Evolutionary conservation across 2,888 invertebrate species (phyloP), one percentile per base, ranked within the genome.

Genomic region (Hydrotaea diabolus): DNA sequence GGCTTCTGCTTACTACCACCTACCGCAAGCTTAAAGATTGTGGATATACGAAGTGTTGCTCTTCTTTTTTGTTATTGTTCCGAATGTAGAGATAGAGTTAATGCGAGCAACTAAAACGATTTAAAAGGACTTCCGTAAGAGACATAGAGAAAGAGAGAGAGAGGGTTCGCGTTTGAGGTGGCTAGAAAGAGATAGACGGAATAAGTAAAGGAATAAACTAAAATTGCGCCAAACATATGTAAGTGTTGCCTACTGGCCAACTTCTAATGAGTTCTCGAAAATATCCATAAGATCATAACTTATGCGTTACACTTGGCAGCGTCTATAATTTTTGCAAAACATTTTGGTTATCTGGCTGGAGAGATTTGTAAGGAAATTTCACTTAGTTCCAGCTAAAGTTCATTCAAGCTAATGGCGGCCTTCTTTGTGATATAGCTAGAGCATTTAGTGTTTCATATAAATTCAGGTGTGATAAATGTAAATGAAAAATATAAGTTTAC

Each of bases 21-120:
- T 86, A 82, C 86, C 86, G 57, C 81, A 86, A 86, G 82, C 23
- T n/a, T 15, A 73, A 82, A 87, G 19, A 46, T 19, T 69, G 77
- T 80, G 72, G 57, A 71, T 73, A 64, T 62, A 59, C 66, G 26
- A 13, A 26, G 39, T 23, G 31, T 39, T 66, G 53, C 17, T 1
- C 15, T 7, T 59, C 64, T 17, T 49, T 49, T n/a, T 46, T 21
- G 21, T 77, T 71, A 3, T 62, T 49, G 72, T 21, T 55, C 72
- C 26, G 31, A 19, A 49, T 46, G 43, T 39, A 57, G 31, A 15
- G 17, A 72, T 46, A 69, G 26, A 77, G 69, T 77, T 71, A 72
- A 73, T n/a, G n/a, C n/a, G n/a, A n/a, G n/a, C n/a, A n/a, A n/a
- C n/a, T n/a, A n/a, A n/a, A 55, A 64, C 43, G 23, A 39, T 43